Base-by-base conservation (phyloP, 2,888 invertebrate genomes). In the Heliconius erato region DNA sequence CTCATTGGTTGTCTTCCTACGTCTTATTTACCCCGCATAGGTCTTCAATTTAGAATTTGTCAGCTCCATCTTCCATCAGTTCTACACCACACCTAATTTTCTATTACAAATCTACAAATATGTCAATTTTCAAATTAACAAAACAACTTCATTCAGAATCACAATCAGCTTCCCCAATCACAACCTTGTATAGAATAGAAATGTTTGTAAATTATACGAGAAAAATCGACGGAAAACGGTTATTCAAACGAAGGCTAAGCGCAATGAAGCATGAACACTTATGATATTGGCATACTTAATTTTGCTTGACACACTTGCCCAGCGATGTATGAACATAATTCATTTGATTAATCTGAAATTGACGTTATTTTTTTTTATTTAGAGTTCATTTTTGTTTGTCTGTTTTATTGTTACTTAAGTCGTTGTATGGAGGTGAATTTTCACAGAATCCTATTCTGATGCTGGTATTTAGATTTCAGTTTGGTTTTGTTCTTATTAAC, bases 221-320 rank as follows among this genome's bases (percentile, higher is more conserved):
- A 94, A 95, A 96, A 95, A 95, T 93, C 91, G 91, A 89, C 94
- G 95, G 95, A 95, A 95, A 94, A 94, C 92, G 85, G 90, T 91
- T 89, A 92, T 94, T 94, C 89, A 71, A 84, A 7, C 88, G 95
- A 95, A 96, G 96, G 96, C 93, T 93, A 88, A 82, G 90, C 86
- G 95, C 95, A 88, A 95, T 96, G 93, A 95, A 89, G 89, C 95
- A 91, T 84, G 89, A 91, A 89, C 88, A 84, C 87, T 89, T 92
- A 93, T 95, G 95, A 92, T 96, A 96, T 95, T 95, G 96, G 95
- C 95, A 96, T 92, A 94, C 93, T 94, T 95, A 94, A 94, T 93
- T 93, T 92, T 90, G 90, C 93, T 92, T 92, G 95, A 94, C 95
- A 95, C 87, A 95, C 92, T 93, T 96, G 93, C 88, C 88, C 94